phyloP scores from a whole-genome alignment of 2,888 invertebrate species.

The Perdita meconis region DNA sequence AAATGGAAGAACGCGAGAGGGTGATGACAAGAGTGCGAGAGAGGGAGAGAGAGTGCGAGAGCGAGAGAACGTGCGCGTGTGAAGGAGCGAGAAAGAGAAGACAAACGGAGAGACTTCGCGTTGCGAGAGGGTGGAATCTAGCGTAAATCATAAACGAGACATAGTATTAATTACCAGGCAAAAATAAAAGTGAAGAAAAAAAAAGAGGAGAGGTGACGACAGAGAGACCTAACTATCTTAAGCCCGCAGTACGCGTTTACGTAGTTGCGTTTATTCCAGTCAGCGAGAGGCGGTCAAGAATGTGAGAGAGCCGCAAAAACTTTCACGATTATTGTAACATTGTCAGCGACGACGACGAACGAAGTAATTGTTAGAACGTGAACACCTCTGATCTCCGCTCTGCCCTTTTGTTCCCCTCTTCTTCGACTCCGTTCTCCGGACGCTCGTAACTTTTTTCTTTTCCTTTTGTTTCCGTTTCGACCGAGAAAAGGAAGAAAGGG shows the following conservation, averaged over 20 bases:
- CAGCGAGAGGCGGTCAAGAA: conserved; percentile 42
- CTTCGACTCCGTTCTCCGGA: conserved; percentile 49
- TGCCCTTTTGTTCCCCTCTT: conserved; percentile 57
- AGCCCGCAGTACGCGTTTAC: conserved; percentile 60
- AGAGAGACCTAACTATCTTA: conserved; percentile 71
- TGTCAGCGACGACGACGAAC: conserved; percentile 26
- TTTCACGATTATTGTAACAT: conserved; percentile 40
- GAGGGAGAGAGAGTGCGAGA: conserved; percentile 30
- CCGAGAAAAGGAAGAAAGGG: background rate
- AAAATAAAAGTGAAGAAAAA: no score
- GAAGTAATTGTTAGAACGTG: conserved; percentile 42
- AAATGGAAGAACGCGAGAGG: conserved; percentile 14
- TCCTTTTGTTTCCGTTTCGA: conserved; percentile 9
- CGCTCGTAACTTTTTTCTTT: conserved; percentile 23
- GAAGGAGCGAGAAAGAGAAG: conserved; percentile 8
- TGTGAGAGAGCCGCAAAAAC: conserved; percentile 38
- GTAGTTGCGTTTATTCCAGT: conserved; percentile 77
- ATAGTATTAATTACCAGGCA: conserved; percentile 59
- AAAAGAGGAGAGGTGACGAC: conserved; percentile 65
- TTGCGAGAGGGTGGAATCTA: conserved; percentile 52
- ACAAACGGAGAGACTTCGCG: conserved; percentile 20
- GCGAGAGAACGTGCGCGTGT: conserved; percentile 29
- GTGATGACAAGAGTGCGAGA: conserved; percentile 16
- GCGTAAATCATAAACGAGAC: conserved; percentile 54
- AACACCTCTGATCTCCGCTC: conserved; percentile 63